A percentile compares a stretch with the other conserved stretches of the same genome.
phyloP scores from a whole-genome alignment of 2,888 invertebrate species.

The Ectemnius lituratus region DNA sequence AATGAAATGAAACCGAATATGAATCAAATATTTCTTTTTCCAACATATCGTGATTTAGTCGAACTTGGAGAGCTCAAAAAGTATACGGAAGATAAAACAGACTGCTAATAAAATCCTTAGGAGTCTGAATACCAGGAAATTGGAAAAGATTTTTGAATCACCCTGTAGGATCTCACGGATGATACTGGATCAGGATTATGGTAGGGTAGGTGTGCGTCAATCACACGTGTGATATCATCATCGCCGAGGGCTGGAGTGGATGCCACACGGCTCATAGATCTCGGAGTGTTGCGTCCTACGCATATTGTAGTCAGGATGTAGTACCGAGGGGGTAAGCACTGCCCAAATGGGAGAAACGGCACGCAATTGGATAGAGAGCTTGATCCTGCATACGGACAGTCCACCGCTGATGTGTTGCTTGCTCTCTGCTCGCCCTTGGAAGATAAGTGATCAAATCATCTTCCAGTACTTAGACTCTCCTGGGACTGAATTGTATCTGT shows the following conservation, averaged over 20 bases:
- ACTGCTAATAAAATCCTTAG: too few relatives aligned
- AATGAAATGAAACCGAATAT: too few relatives aligned
- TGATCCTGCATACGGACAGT: slow-evolving; percentile 6
- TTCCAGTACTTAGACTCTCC: too few relatives aligned
- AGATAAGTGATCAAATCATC: too few relatives aligned
- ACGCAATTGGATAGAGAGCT: slow-evolving; percentile 13
- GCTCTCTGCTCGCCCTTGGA: slow-evolving; percentile 5
- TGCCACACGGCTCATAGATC: slow-evolving; percentile 54
- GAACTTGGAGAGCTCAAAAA: too few relatives aligned
- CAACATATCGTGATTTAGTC: too few relatives aligned
- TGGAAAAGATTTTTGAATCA: too few relatives aligned
- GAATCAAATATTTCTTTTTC: too few relatives aligned
- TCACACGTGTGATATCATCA: slow-evolving; percentile 67
- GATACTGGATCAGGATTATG: slow-evolving; percentile 47
- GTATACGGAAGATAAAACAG: too few relatives aligned
- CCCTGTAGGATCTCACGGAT: too few relatives aligned
- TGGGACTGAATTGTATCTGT: too few relatives aligned
- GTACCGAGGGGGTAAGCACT: slow-evolving; percentile 23
- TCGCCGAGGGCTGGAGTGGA: slow-evolving; percentile 47
- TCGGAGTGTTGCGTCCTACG: slow-evolving; percentile 45
- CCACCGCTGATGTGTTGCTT: neutral
- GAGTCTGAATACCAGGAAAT: too few relatives aligned
- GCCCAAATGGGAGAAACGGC: slow-evolving; percentile 9
- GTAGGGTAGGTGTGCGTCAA: slow-evolving; percentile 56
- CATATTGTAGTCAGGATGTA: slow-evolving; percentile 53